These are phyloP conservation scores for Microcebus jonahi DNA, from an alignment of 2,113 vertebrate genomes.

Conservation along the genomic window DNA sequence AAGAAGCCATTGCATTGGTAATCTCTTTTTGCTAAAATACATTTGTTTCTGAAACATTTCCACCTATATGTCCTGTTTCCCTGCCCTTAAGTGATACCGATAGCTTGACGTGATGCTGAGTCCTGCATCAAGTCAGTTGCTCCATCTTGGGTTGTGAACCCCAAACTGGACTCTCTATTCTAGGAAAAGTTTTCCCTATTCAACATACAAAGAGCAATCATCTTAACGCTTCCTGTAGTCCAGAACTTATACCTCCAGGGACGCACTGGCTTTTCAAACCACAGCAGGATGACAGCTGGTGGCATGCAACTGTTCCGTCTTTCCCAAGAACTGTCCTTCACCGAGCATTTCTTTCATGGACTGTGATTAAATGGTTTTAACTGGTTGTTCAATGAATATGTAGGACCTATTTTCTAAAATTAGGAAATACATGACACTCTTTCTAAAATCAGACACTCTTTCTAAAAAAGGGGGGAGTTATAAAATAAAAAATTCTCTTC, in stretches of 20 bases:
- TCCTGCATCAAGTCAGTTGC: neutral
- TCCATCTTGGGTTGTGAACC: neutral
- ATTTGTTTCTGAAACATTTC: neutral
- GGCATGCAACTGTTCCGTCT: neutral
- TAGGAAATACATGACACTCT: neutral
- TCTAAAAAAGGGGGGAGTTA: no score
- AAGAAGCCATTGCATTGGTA: neutral
- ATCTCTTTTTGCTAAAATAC: neutral
- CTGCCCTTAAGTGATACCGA: neutral
- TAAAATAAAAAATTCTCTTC: neutral
- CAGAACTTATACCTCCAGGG: neutral
- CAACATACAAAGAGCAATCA: neutral
- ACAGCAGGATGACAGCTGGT: neutral
- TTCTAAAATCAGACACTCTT: no score
- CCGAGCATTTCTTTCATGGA: neutral
- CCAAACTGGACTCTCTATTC: neutral
- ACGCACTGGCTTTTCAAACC: neutral
- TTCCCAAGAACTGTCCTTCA: neutral
- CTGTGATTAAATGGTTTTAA: neutral
- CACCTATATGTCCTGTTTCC: neutral
- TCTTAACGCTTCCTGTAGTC: neutral
- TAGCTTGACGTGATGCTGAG: neutral
- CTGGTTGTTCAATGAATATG: neutral
- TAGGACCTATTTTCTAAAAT: neutral
- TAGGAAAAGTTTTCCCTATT: neutral